These are phyloP conservation scores for Scolopax rusticola DNA, from an alignment of 2,797 vertebrate species.

Conservation along the genomic window DNA sequence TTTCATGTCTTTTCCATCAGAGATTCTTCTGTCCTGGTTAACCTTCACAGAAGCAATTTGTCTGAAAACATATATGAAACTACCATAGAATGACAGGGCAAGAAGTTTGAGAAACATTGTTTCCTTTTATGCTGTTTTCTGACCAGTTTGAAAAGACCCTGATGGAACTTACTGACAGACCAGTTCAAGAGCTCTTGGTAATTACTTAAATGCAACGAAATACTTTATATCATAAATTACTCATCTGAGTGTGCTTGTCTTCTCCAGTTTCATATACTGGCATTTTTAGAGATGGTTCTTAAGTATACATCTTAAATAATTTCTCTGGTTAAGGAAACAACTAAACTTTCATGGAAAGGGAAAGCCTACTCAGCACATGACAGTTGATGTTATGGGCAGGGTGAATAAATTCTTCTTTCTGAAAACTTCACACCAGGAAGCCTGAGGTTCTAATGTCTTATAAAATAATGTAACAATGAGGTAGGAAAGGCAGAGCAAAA, in stretches of 20 bases:
- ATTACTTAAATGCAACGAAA: not conserved
- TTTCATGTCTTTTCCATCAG: not conserved
- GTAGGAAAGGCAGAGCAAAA: conserved; percentile 11
- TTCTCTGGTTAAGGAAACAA: conserved; percentile 26
- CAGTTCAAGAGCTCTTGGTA: not conserved
- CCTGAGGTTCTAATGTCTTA: not conserved
- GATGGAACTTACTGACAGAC: not conserved
- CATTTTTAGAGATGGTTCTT: not conserved
- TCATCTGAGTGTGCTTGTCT: not conserved
- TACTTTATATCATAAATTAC: not conserved
- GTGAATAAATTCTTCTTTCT: conserved; percentile 20
- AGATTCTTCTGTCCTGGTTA: not conserved
- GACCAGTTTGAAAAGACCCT: not conserved
- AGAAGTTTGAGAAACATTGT: not conserved
- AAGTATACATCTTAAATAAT: not conserved
- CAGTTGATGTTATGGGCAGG: not conserved
- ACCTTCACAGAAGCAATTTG: not conserved
- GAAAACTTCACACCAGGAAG: not conserved
- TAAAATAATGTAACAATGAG: not conserved
- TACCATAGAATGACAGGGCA: not conserved
- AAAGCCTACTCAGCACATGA: not conserved
- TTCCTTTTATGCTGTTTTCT: not conserved
- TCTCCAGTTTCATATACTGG: not conserved
- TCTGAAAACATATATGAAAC: not conserved
- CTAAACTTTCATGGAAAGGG: conserved; percentile 4